Base-by-base conservation (phyloP, 2,113 vertebrate genomes). In the Catharus minimus region DNA sequence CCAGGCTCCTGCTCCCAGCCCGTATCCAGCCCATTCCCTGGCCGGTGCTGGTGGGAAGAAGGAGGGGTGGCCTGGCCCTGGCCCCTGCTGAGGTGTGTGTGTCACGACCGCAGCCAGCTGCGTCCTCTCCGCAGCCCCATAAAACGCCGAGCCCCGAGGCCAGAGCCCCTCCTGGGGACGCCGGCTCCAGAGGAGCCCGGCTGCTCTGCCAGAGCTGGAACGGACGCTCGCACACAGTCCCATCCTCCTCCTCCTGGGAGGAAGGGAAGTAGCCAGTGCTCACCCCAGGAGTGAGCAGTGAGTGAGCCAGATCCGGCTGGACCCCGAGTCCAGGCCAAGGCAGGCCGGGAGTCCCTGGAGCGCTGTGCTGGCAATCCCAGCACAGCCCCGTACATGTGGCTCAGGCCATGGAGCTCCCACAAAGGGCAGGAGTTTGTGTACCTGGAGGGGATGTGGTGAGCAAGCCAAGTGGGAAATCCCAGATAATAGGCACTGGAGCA, bases 21-120 rank as follows among this genome's bases (percentile, higher is more conserved):
- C 4, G 0, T 4, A 13, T 75, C 69, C 93, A 86, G 73, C 81
- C 73, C 8, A 0, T 69, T 77, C 91, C 66, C 85, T 38, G 43
- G 5, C 75, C 49, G 41, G 75, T 3, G 2, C 67, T 13, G 87
- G 44, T 26, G 71, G 86, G 72, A 65, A 41, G 87, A 75, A 65
- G 80, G 82, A 64, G 94, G 85, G 88, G 58, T 47, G 53, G 28
- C 3, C 4, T 57, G 85, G 94, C 82, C 88, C 92, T 49, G 95
- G 95, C 90, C 88, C 84, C 88, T 15, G 15, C 90, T 33, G 92
- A 94, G 92, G 94, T 95, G 95, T 95, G 90, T 87, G 90, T 92
- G 87, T 96, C 94, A 94, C 93, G 92, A 89, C 82, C 58, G 4
- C 95, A 88, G 82, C 46, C 95, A 96, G 93, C 95, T 95, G 95